Percentiles rank a stretch among this genome's conserved stretches.
Evolutionary conservation across 2,888 invertebrate species (phyloP).

Genomic region (Tetragonisca angustula): DNA sequence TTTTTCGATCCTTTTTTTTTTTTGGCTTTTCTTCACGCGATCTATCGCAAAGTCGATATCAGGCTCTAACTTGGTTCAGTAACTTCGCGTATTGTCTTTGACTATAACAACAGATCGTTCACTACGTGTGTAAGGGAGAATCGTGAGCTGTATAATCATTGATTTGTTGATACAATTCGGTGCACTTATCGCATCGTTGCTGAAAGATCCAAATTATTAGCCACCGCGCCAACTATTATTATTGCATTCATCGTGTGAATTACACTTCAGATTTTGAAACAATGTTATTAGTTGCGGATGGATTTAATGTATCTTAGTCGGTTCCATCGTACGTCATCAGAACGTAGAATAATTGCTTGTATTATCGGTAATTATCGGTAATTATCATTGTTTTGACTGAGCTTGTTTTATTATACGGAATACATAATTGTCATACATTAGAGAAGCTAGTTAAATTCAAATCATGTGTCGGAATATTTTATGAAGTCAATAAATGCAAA

Average conservation of each 20-base stretch:
- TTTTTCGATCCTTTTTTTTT: not conserved
- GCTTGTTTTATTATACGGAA: not conserved
- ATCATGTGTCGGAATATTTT: constrained; percentile 51
- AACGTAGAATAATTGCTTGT: not conserved
- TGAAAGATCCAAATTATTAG: constrained; percentile 42
- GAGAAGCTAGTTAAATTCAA: constrained; percentile 10
- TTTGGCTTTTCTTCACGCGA: not conserved
- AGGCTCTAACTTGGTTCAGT: constrained; percentile 42
- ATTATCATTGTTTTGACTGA: not conserved
- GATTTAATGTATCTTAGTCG: not conserved
- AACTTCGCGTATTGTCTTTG: constrained; percentile 36
- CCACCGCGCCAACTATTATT: constrained; percentile 45
- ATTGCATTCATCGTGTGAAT: not conserved
- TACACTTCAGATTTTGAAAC: constrained; percentile 6
- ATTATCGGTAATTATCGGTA: not conserved
- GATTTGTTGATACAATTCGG: constrained; percentile 60
- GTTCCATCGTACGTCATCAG: not conserved
- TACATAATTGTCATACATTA: constrained; percentile 38
- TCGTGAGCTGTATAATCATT: constrained; percentile 46
- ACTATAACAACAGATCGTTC: constrained; percentile 50
- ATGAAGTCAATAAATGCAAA: constrained; percentile 42
- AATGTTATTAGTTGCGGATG: constrained; percentile 1
- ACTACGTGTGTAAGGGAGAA: constrained; percentile 41
- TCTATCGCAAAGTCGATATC: constrained; percentile 24
- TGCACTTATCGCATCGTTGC: constrained; percentile 53